Percentiles rank a stretch among this genome's conserved stretches.
Conservation (phyloP, 1,140 invertebrate genomes). For the Panagrolaimus sp. region DNA sequence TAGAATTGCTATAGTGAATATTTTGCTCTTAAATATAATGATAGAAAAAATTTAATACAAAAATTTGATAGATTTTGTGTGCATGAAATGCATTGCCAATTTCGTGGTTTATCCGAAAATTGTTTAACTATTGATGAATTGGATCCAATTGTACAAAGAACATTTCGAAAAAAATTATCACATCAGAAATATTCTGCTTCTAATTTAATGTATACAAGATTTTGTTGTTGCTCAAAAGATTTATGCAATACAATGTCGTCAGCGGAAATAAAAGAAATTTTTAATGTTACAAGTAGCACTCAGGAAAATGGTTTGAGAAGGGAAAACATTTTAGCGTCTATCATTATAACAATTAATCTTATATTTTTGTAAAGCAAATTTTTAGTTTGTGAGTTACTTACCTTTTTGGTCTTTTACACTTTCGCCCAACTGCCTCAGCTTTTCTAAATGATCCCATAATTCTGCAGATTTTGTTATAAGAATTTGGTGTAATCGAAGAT, state of each 20-base stretch:
- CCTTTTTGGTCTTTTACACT: constrained; percentile 21
- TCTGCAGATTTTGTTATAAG: constrained; percentile 43
- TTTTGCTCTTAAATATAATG: not conserved
- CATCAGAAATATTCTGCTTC: not conserved
- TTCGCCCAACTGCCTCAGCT: constrained; percentile 33
- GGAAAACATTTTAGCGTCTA: not conserved
- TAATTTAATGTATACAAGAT: constrained; percentile 5
- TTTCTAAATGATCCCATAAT: constrained; percentile 50
- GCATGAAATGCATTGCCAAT: not conserved
- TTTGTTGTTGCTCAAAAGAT: constrained; percentile 11
- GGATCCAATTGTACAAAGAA: not conserved
- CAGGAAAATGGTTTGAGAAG: not conserved
- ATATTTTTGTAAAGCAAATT: not conserved
- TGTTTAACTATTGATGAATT: constrained; percentile 3
- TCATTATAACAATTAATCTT: not conserved
- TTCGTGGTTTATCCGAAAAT: not conserved
- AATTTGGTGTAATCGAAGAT: constrained; percentile 36
- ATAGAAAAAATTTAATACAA: not conserved
- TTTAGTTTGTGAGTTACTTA: not conserved
- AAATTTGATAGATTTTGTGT: constrained; percentile 4
- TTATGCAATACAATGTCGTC: constrained; percentile 5
- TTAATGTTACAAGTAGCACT: too few species aligned
- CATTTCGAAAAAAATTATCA: constrained; percentile 9
- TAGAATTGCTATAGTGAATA: constrained; percentile 8
- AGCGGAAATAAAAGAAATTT: too few species aligned